Percentiles rank a stretch among this genome's conserved stretches.
These are phyloP conservation scores for Danio tinwini DNA, from an alignment of 2,797 vertebrate species.

Conservation along the genomic window DNA sequence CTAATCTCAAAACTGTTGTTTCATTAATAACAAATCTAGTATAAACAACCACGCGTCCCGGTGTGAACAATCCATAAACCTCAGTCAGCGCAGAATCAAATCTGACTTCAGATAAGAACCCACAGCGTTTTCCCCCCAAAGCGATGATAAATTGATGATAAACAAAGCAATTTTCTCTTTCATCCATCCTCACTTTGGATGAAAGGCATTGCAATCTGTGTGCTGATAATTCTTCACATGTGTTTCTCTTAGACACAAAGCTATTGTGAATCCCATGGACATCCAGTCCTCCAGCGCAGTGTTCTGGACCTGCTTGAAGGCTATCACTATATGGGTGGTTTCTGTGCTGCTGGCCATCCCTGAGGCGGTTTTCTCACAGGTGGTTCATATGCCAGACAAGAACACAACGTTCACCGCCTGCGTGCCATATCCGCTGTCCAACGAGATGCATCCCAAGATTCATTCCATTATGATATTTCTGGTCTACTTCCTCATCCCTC, in stretches of 20 bases:
- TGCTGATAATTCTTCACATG: constrained; percentile 32
- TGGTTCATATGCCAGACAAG: constrained; percentile 79
- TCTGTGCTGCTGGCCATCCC: constrained; percentile 89
- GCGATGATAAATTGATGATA: constrained; percentile 40
- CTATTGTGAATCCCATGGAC: constrained; percentile 97
- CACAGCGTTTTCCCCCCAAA: constrained; percentile 24
- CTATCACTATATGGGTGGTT: constrained; percentile 87
- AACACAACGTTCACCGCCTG: constrained; percentile 89
- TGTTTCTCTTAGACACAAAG: constrained; percentile 83
- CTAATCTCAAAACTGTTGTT: constrained; percentile 3
- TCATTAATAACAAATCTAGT: constrained; percentile 4
- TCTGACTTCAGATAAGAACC: constrained; percentile 37
- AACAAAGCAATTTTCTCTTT: constrained; percentile 42
- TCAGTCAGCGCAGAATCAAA: constrained; percentile 31
- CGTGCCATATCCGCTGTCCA: constrained; percentile 88
- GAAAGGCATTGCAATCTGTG: constrained; percentile 11
- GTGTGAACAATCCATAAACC: not conserved
- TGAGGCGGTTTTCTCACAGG: constrained; percentile 90
- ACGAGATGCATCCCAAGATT: constrained; percentile 90
- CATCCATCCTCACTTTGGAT: constrained; percentile 22
- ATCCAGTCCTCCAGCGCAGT: constrained; percentile 89
- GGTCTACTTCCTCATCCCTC: constrained; percentile 93
- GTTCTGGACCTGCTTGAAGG: constrained; percentile 89
- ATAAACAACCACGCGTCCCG: not conserved
- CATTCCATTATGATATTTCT: constrained; percentile 93